These are phyloP conservation scores for Omphaloscelis lunosa DNA, from an alignment of 2,888 invertebrate species.

Conservation along the genomic window DNA sequence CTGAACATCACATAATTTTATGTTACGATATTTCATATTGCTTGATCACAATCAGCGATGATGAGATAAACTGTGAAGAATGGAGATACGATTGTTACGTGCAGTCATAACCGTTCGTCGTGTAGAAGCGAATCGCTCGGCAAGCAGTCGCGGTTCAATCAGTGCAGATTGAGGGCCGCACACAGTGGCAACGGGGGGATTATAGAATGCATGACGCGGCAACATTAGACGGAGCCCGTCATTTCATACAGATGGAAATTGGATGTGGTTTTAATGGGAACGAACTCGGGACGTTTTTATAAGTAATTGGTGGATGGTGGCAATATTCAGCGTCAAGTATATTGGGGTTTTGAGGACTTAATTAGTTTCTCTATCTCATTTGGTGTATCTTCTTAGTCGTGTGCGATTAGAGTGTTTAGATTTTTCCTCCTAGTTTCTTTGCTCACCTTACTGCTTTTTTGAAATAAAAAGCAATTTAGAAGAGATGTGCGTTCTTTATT, in stretches of 20 bases:
- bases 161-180: constrained; percentile 82
- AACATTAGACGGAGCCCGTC: constrained; percentile 80
- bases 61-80: constrained; percentile 52
- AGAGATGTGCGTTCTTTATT: background rate
- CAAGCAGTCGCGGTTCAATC: constrained; percentile 87
- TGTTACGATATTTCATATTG: constrained; percentile 42
- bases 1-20: constrained; percentile 24
- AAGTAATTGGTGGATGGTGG: constrained; percentile 71
- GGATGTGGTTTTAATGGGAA: constrained; percentile 81
- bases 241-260: constrained; percentile 84
- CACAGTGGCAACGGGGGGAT: constrained; percentile 74
- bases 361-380: constrained; percentile 55
- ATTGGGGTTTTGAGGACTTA: constrained; percentile 49
- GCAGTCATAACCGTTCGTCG: constrained; percentile 55
- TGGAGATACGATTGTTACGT: constrained; percentile 42
- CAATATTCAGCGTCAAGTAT: constrained; percentile 57
- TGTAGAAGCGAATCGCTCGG: constrained; percentile 76
- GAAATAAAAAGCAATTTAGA: background rate
- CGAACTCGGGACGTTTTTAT: constrained; percentile 73
- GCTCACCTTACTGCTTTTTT: background rate
- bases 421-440: background rate
- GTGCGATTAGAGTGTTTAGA: constrained; percentile 21
- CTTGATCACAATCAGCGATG: constrained; percentile 53
- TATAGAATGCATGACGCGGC: constrained; percentile 87
- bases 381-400: constrained; percentile 12